A percentile compares a stretch with the other conserved stretches of the same genome.
These are phyloP conservation scores for Apus apus DNA, from an alignment of 2,113 vertebrate species.

Conservation along the genomic window DNA sequence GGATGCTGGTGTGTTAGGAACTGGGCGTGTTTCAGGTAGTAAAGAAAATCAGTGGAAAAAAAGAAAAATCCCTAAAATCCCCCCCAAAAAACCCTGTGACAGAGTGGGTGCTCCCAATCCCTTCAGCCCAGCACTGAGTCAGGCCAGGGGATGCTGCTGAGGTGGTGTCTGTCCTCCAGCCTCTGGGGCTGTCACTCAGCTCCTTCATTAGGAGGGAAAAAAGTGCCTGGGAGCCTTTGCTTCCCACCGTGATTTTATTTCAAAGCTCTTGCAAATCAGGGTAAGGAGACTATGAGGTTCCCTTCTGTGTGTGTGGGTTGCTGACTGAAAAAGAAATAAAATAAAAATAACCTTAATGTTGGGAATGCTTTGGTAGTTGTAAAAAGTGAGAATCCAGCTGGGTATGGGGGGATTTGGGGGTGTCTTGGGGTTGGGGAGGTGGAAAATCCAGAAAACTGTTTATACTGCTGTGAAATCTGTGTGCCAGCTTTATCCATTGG, in stretches of 20 bases:
- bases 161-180: neutral
- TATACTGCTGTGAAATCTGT: neutral
- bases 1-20: neutral
- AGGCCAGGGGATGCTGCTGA: neutral
- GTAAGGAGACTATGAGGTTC: neutral
- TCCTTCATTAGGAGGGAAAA: slow-evolving; percentile 33
- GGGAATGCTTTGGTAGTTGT: neutral
- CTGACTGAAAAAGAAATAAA: neutral
- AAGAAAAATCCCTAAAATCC: neutral
- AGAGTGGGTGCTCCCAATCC: neutral
- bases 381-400: neutral
- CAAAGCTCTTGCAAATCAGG: slow-evolving; percentile 15
- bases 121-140: neutral
- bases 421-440: neutral
- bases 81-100: neutral
- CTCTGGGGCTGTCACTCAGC: slow-evolving; percentile 42
- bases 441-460: neutral
- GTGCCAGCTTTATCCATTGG: too few relatives aligned
- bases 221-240: neutral
- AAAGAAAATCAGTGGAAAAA: neutral
- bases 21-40: neutral
- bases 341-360: neutral
- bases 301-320: neutral
- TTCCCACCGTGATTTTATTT: neutral
- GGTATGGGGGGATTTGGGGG: neutral